Percentiles rank a stretch among this genome's conserved stretches.
Evolutionary conservation across 2,797 vertebrate genomes (phyloP).

Genomic region (Arrhamphus sclerolepis): DNA sequence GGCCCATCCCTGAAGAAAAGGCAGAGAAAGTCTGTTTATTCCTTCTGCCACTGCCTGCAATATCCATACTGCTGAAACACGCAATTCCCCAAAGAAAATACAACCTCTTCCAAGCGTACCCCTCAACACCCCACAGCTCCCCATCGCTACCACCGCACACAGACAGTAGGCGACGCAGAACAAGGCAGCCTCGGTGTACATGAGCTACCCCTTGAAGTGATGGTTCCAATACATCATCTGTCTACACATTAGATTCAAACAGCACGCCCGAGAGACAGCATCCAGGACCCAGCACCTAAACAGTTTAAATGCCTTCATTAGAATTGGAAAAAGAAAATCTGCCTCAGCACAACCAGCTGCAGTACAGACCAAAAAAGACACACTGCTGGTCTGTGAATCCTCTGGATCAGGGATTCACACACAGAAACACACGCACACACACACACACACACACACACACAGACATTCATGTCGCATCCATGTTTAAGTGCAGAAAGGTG

Average conservation of each 20-base stretch:
- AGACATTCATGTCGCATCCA: slow-evolving; percentile 1
- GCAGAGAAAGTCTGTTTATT: slow-evolving; percentile 76
- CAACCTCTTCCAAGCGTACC: slow-evolving; percentile 51
- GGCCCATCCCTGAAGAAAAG: slow-evolving; percentile 70
- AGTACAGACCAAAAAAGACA: slow-evolving; percentile 41
- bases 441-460: slow-evolving; percentile 10
- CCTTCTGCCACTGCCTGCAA: slow-evolving; percentile 74
- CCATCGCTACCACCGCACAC: slow-evolving; percentile 27
- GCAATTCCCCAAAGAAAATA: slow-evolving; percentile 77
- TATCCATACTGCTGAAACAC: slow-evolving; percentile 79
- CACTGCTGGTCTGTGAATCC: slow-evolving; percentile 33
- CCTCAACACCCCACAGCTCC: slow-evolving; percentile 1
- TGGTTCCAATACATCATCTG: slow-evolving; percentile 72
- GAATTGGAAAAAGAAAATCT: slow-evolving; percentile 32
- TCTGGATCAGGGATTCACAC: slow-evolving; percentile 10
- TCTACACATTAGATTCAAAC: slow-evolving; percentile 67
- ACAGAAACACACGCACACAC: slow-evolving; percentile 14
- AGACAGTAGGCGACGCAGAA: slow-evolving; percentile 51
- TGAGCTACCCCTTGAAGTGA: slow-evolving; percentile 64
- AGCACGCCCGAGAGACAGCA: slow-evolving; percentile 56
- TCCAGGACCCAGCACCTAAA: slow-evolving; percentile 58
- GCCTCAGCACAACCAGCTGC: slow-evolving; percentile 59
- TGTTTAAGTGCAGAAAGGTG: slow-evolving; percentile 15
- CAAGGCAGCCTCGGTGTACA: slow-evolving; percentile 55
- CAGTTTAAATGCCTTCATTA: slow-evolving; percentile 71